Evolutionary conservation across 2,113 vertebrate genomes (phyloP).

Genomic region (Trematocara marginatum): DNA sequence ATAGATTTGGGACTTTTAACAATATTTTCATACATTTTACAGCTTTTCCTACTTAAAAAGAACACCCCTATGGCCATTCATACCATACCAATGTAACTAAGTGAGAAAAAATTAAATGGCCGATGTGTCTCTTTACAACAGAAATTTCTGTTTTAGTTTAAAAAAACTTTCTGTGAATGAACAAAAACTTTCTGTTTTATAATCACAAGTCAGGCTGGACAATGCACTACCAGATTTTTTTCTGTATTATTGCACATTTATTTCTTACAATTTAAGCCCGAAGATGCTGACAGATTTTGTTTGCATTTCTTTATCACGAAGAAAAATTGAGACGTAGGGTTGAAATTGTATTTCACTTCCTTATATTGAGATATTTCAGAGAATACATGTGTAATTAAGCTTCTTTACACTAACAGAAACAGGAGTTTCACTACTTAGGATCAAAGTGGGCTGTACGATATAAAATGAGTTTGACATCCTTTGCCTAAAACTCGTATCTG

Average conservation of each 20-base stretch:
- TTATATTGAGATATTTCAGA: not conserved
- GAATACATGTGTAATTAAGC: not conserved
- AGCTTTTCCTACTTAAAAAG: not conserved
- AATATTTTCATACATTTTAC: not conserved
- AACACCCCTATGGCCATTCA: not conserved
- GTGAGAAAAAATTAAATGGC: not conserved
- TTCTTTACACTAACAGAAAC: not conserved
- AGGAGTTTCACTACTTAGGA: not conserved
- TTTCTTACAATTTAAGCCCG: accelerated
- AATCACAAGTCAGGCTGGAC: not conserved
- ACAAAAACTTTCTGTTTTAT: not conserved
- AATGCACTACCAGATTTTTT: not conserved
- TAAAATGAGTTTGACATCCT: not conserved
- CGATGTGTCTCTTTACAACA: not conserved
- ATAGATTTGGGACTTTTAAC: not conserved
- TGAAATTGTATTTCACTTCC: not conserved
- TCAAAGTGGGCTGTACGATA: not conserved
- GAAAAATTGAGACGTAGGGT: not conserved
- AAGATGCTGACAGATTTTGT: not conserved
- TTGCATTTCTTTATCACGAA: accelerated
- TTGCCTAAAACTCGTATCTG: not conserved
- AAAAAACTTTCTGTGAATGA: not conserved
- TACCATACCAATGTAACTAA: not conserved
- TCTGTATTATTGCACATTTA: not conserved
- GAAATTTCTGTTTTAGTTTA: not conserved